phyloP scores from a whole-genome alignment of 2,113 vertebrate genomes.

The Hemichromis elongatus region DNA sequence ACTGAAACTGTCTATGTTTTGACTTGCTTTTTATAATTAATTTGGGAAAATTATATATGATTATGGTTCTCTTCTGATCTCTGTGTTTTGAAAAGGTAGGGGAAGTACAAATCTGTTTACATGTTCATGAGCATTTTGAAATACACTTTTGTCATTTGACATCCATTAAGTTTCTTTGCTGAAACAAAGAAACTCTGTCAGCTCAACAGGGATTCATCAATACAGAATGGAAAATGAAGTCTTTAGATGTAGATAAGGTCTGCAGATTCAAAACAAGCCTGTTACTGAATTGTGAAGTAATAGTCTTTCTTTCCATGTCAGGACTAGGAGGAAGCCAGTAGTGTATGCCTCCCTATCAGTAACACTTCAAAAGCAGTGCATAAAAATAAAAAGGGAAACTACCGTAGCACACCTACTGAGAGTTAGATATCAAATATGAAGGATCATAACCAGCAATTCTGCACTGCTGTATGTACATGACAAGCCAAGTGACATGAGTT shows the following conservation, averaged over 20 bases:
- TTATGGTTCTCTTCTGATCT: not conserved
- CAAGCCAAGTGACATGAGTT: not conserved
- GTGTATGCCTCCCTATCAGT: not conserved
- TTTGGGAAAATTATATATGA: not conserved
- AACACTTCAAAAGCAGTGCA: not conserved
- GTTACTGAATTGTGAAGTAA: not conserved
- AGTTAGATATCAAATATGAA: not conserved
- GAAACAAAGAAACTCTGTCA: slow-evolving; percentile 13
- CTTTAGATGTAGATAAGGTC: not conserved
- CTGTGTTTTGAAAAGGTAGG: not conserved
- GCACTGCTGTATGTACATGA: not conserved
- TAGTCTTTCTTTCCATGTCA: not conserved
- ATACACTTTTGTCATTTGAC: not conserved
- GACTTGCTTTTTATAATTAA: not conserved
- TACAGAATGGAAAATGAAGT: not conserved
- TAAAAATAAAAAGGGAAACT: not conserved
- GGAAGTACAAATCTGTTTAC: not conserved
- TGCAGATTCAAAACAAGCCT: slow-evolving; percentile 3
- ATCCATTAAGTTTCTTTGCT: not conserved
- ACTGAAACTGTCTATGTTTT: not conserved
- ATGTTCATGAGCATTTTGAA: no score
- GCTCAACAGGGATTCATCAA: slow-evolving; percentile 22
- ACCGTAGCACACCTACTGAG: not conserved
- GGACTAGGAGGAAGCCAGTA: not conserved
- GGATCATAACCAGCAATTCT: not conserved